A percentile compares a stretch with the other conserved stretches of the same genome.
Conservation (phyloP, 35 echinoderm and acorn worm genomes). For the Lytechinus variegatus region DNA sequence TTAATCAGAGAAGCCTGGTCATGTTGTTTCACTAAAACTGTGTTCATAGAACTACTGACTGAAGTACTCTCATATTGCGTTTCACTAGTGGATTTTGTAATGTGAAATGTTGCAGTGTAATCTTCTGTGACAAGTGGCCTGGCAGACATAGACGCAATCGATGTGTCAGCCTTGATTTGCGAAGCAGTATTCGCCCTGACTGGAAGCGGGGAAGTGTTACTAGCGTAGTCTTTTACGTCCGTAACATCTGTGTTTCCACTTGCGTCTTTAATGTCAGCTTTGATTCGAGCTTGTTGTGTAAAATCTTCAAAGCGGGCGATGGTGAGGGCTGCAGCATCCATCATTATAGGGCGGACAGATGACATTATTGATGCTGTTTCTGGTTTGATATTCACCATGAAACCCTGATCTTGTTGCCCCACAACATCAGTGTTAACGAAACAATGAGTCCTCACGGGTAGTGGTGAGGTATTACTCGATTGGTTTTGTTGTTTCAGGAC, state of each 20-base stretch:
- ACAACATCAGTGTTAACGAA: not conserved
- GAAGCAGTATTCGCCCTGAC: not conserved
- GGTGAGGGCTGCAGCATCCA: not conserved
- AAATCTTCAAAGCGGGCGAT: not conserved
- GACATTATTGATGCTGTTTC: slow-evolving; percentile 1
- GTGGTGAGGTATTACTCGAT: not conserved
- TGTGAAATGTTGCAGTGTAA: not conserved
- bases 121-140: not conserved
- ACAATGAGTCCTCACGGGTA: not conserved
- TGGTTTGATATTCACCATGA: not conserved
- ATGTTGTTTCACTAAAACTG: not conserved
- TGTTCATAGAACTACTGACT: slow-evolving; percentile 13
- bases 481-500: not conserved
- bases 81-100: not conserved
- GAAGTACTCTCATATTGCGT: not conserved
- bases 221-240: not conserved
- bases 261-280: not conserved
- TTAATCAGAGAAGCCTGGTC: not conserved
- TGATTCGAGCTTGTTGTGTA: not conserved
- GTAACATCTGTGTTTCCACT: not conserved
- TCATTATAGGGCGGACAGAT: not conserved
- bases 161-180: not conserved
- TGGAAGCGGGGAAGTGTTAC: slow-evolving; percentile 10
- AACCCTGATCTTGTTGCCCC: not conserved
- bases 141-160: not conserved